These are phyloP conservation scores for Tolmerus cingulatus DNA, from an alignment of 2,888 invertebrate species.

Conservation along the genomic window DNA sequence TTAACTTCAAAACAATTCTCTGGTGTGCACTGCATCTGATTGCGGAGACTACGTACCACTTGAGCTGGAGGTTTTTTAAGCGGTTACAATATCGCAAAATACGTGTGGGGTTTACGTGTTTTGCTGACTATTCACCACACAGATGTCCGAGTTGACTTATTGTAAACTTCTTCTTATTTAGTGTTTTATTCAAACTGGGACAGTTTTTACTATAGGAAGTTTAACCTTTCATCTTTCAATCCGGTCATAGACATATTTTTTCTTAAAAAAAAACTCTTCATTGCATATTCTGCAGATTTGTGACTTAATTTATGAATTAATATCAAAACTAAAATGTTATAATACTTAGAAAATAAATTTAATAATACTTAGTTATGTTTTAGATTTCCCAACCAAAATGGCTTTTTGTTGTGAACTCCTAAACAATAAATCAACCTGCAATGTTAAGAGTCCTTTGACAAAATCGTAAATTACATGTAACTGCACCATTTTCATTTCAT, in stretches of 20 bases:
- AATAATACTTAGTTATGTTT: too few species aligned
- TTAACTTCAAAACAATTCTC: not conserved
- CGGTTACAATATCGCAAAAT: not conserved
- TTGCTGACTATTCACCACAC: not conserved
- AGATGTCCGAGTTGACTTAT: not conserved
- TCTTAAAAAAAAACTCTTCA: not conserved
- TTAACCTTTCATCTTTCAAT: not conserved
- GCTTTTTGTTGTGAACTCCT: too few species aligned
- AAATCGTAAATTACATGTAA: too few species aligned
- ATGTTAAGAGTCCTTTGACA: too few species aligned
- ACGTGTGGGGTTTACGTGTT: not conserved
- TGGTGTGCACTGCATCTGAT: not conserved
- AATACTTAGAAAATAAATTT: too few species aligned
- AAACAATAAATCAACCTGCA: too few species aligned
- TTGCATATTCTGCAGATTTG: not conserved
- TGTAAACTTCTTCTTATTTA: not conserved
- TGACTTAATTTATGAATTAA: not conserved
- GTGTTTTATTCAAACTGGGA: not conserved
- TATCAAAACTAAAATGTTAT: too few species aligned
- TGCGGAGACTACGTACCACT: not conserved
- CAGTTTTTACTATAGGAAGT: too few species aligned
- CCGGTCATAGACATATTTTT: not conserved
- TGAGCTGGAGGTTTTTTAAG: not conserved
- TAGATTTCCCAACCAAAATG: too few species aligned
- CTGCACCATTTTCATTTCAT: too few species aligned